phyloP scores from a whole-genome alignment of 92 coral and sea anemone genomes.

The Phenganax marumi region DNA sequence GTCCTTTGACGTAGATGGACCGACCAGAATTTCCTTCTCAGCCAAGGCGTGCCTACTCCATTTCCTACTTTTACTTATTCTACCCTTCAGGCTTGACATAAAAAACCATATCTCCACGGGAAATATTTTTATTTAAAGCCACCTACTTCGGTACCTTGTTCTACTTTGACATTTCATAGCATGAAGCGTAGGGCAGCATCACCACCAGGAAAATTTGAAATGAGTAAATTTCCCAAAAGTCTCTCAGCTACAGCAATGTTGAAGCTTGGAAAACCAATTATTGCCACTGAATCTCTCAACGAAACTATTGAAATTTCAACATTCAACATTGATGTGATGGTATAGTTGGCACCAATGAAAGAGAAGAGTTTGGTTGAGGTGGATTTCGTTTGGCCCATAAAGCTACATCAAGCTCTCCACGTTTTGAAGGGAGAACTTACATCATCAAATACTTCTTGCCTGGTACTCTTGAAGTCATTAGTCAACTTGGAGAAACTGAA shows the following conservation, averaged over 20 bases:
- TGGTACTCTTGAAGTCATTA: not conserved
- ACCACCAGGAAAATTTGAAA: too few species aligned
- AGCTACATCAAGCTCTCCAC: not conserved
- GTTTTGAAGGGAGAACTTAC: not conserved
- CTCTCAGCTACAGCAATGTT: slow-evolving; percentile 46
- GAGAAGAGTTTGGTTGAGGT: slow-evolving; percentile 32
- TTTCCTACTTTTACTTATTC: too few species aligned
- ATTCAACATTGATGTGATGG: slow-evolving; percentile 58
- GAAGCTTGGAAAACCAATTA: slow-evolving; percentile 50
- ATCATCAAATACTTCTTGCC: not conserved
- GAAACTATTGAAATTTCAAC: slow-evolving; percentile 42
- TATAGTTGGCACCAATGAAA: slow-evolving; percentile 46
- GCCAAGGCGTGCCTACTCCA: too few species aligned
- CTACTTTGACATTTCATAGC: not conserved
- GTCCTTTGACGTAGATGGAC: too few species aligned
- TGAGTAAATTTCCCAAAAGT: not conserved
- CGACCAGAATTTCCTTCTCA: too few species aligned
- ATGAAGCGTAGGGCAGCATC: not conserved
- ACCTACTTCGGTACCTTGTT: too few species aligned
- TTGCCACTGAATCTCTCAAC: slow-evolving; percentile 28
- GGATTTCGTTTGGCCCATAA: not conserved
- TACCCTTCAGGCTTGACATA: too few species aligned
- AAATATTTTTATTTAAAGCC: too few species aligned
- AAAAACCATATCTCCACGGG: too few species aligned
- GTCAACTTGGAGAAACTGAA: not conserved